Conservation (phyloP, 2,113 vertebrate species). For the Lanius ludovicianus region DNA sequence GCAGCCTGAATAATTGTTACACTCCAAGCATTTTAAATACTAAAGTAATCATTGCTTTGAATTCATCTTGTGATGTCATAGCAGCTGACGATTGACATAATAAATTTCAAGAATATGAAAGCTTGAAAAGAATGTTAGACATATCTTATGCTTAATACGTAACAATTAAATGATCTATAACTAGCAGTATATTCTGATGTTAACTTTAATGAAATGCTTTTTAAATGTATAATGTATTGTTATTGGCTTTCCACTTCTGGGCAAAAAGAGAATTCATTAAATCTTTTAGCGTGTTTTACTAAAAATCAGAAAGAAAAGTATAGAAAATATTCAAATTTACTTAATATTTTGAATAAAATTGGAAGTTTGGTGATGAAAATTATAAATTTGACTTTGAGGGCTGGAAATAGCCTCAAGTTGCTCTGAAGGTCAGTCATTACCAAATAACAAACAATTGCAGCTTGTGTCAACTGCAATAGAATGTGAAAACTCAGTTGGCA, state of each 20-base stretch:
- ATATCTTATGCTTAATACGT: conserved; percentile 65
- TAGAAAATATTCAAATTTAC: neutral
- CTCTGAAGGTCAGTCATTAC: neutral
- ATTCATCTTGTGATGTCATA: conserved; percentile 82
- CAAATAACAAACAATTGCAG: neutral
- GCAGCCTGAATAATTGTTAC: conserved; percentile 73
- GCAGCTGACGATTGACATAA: conserved; percentile 60
- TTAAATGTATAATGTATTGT: conserved; percentile 59
- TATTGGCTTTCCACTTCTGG: conserved; percentile 11
- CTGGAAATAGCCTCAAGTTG: neutral
- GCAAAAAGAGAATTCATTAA: conserved; percentile 23
- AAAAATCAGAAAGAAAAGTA: neutral
- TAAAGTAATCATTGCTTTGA: conserved; percentile 70
- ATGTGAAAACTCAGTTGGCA: neutral
- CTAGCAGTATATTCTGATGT: conserved; percentile 47
- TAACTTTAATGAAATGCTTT: conserved; percentile 73
- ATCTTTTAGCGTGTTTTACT: neutral
- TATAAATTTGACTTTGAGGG: neutral
- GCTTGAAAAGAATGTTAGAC: conserved; percentile 46
- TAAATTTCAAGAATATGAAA: conserved; percentile 72
- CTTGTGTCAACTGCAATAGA: neutral
- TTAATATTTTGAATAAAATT: neutral
- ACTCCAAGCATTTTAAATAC: conserved; percentile 70
- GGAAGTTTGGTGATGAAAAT: neutral
- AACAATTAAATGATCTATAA: conserved; percentile 72